Conservation (phyloP, 2,888 invertebrate species). For the Anorthoa munda region DNA sequence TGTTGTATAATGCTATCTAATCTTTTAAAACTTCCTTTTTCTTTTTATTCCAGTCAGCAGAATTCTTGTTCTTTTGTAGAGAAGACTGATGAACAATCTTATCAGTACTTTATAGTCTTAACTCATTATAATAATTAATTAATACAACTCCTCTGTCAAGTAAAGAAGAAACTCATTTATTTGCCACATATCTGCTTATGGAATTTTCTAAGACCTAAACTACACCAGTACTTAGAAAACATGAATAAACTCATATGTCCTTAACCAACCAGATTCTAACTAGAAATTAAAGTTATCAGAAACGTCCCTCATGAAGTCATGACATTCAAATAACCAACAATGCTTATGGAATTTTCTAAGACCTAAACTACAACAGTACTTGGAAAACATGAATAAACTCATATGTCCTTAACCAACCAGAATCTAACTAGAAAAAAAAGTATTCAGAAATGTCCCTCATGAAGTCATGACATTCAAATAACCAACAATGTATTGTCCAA, state of each 20-base stretch:
- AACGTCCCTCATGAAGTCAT: background rate
- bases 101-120: no score
- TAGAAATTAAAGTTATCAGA: background rate
- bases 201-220: background rate
- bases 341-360: no score
- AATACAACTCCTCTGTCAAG: no score
- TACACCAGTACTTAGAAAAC: background rate
- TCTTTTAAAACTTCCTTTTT: background rate
- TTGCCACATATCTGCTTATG: background rate
- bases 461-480: background rate
- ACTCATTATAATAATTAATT: no score
- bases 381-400: no score
- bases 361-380: no score
- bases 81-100: background rate
- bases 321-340: conserved; percentile 2
- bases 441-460: background rate
- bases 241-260: background rate
- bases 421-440: background rate
- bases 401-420: no score
- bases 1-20: conserved; percentile 4
- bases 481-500: background rate
- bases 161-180: background rate
- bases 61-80: background rate
- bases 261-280: background rate
- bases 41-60: background rate